Evolutionary conservation across 2,113 vertebrate genomes (phyloP), one percentile per base, ranked within the genome.

Genomic region (Protomyctophum bolini): DNA sequence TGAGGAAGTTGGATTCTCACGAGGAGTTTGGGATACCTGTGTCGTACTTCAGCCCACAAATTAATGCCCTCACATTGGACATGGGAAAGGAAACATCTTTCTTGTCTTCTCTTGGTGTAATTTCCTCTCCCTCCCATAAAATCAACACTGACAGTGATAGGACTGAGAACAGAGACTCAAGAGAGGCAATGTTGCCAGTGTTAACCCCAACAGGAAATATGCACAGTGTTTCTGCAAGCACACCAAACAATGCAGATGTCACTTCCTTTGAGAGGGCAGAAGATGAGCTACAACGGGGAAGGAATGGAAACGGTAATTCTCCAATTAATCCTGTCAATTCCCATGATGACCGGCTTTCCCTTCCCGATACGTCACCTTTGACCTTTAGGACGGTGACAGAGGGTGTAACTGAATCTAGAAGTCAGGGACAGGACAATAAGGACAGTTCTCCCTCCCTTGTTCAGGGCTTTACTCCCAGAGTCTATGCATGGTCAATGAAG

Each of bases 401-500:
- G 56, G 33, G 11, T 15, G 2, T 47, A 29, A 14, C 7, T 7
- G 41, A 49, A 28, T 49, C 69, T 29, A n/a, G 52, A 54, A 84
- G 47, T 72, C 68, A 56, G 59, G 66, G 55, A 47, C 51, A 63
- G n/a, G 6, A 69, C 15, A 33, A 11, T 33, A 11, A 63, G n/a
- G 6, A 69, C 15, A 33, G 14, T 33, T 14, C 21, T 51, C 9
- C 52, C 66, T 5, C n/a, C n/a, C 10, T 6, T 8, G 14, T 4
- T 6, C 68, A 72, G 29, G 55, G 51, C 2, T 83, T 85, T 49
- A 65, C 29, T 58, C 54, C 73, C n/a, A 83, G 48, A 75, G 62
- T 55, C 0, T 80, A 76, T 6, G 0, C 0, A 2, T 91, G 89
- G 90, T 77, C 84, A 2, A 3, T 12, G 14, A 76, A 73, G 10